These are phyloP conservation scores for Struthidea cinerea DNA, from an alignment of 2,113 vertebrate genomes.

Conservation along the genomic window DNA sequence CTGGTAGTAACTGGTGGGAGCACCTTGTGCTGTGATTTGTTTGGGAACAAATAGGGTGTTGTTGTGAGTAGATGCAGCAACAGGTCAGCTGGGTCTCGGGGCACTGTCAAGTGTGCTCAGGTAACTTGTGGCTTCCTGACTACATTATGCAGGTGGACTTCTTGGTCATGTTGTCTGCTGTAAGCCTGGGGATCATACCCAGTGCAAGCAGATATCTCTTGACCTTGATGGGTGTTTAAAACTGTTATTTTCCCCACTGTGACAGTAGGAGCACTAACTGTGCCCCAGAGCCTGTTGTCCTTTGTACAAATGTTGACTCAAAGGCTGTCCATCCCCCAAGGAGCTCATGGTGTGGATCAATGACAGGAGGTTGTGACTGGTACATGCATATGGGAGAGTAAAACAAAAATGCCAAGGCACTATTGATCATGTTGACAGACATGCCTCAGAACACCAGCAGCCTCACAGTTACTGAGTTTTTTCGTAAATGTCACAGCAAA, in stretches of 20 bases:
- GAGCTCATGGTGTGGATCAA: background rate
- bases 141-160: background rate
- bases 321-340: background rate
- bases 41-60: background rate
- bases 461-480: background rate
- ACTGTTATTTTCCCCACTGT: background rate
- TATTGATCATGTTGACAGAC: background rate
- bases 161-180: background rate
- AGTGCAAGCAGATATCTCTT: background rate
- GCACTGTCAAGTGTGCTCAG: background rate
- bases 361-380: background rate
- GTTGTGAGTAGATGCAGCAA: background rate
- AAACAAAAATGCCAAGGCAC: background rate
- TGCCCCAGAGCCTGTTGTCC: background rate
- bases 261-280: background rate
- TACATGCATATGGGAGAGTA: background rate
- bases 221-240: background rate
- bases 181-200: background rate
- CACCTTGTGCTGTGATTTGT: background rate
- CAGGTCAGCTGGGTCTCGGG: background rate
- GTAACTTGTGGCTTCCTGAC: background rate
- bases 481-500: background rate
- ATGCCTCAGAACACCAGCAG: background rate
- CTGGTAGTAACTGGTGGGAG: background rate
- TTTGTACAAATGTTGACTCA: background rate